Evolutionary conservation across 1,140 invertebrate genomes (phyloP).

Genomic region (Araneus ventricosus): DNA sequence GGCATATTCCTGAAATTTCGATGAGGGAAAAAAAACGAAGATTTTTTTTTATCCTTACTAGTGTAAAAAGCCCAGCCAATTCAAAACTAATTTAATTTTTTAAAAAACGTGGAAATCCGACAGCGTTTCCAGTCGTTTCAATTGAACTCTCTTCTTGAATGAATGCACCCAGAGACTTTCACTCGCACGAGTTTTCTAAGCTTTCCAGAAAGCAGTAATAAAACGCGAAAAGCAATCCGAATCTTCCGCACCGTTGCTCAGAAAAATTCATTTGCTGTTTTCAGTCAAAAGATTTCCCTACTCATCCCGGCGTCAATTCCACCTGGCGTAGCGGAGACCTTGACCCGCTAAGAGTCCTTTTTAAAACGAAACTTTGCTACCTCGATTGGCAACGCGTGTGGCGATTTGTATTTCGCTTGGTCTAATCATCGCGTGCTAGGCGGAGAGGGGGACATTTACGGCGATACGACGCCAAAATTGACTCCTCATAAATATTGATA

Average conservation of each 20-base stretch:
- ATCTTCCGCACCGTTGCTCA: not conserved
- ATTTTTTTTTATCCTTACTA: too few species aligned
- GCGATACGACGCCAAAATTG: constrained; percentile 43
- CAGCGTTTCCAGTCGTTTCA: too few species aligned
- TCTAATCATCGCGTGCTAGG: constrained; percentile 38
- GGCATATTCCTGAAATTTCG: too few species aligned
- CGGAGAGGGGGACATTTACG: constrained; percentile 6
- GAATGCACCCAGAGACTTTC: not conserved
- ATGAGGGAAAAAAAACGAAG: too few species aligned
- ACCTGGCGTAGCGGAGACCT: constrained; percentile 44
- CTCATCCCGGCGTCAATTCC: constrained; percentile 28
- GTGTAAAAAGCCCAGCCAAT: too few species aligned
- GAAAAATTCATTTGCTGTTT: constrained; percentile 30
- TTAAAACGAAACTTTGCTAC: constrained; percentile 19
- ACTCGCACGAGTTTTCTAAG: not conserved
- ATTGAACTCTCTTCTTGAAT: too few species aligned
- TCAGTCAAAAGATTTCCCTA: not conserved
- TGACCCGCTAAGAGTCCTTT: constrained; percentile 40
- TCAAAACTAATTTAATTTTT: too few species aligned
- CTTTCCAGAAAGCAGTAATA: not conserved
- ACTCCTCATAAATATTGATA: constrained; percentile 67
- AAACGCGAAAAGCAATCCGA: not conserved
- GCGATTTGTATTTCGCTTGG: constrained; percentile 25
- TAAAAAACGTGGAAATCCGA: too few species aligned
- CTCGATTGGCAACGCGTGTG: constrained; percentile 7